Conservation (phyloP, 2,113 vertebrate species). For the Cryptotis parvus region DNA sequence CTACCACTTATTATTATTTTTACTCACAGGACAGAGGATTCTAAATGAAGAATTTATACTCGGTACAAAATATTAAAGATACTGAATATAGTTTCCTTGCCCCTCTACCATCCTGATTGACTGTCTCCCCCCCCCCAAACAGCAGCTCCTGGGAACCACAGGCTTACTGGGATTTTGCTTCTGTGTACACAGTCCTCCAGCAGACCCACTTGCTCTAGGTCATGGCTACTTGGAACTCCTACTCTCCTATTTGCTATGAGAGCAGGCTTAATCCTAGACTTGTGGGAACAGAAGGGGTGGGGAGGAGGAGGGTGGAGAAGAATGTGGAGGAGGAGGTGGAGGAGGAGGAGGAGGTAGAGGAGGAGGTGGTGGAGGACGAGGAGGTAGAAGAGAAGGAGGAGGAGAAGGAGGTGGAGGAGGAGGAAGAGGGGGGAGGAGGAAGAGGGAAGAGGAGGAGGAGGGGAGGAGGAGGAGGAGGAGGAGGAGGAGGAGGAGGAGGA, state of each 20-base stretch:
- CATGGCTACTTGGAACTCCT: background rate
- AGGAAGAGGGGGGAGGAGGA: too few relatives aligned
- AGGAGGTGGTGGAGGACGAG: too few relatives aligned
- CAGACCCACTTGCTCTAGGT: background rate
- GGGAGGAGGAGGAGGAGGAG: too few relatives aligned
- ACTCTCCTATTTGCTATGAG: background rate
- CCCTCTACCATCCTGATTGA: background rate
- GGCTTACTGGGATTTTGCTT: background rate
- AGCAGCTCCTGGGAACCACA: background rate
- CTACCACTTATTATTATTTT: background rate
- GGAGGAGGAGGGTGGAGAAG: background rate
- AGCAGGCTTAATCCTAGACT: background rate
- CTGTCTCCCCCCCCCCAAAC: background rate
- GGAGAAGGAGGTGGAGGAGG: too few relatives aligned
- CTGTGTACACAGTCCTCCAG: background rate
- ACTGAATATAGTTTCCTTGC: too few relatives aligned
- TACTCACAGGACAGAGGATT: background rate
- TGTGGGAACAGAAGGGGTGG: background rate
- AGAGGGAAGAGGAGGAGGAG: too few relatives aligned
- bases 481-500: too few relatives aligned
- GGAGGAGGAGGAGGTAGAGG: too few relatives aligned
- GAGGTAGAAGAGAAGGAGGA: too few relatives aligned
- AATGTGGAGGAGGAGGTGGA: too few relatives aligned
- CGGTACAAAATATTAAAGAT: background rate
- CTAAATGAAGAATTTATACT: background rate